Conservation (phyloP, 2,888 invertebrate genomes). For the Ichneumoninae sp. region DNA sequence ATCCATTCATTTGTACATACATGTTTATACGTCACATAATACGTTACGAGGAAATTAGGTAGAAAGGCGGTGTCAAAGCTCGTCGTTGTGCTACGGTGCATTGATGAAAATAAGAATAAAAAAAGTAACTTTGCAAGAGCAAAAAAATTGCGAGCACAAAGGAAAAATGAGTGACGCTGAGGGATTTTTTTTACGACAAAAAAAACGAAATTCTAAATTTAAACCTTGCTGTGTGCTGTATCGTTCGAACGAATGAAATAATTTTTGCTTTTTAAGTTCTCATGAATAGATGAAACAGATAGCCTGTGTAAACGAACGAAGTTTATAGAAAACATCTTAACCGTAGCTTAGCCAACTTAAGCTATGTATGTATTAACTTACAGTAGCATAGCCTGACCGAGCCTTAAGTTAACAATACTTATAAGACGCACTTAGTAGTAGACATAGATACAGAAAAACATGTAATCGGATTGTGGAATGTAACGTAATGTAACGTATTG, state of each 20-base stretch:
- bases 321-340: constrained; percentile 72
- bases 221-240: not conserved
- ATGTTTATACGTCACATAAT: constrained; percentile 36
- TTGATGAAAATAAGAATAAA: not conserved
- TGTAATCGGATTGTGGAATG: constrained; percentile 52
- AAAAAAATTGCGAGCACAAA: not conserved
- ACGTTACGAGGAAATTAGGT: constrained; percentile 34
- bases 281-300: constrained; percentile 18
- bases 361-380: constrained; percentile 78
- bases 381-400: constrained; percentile 74
- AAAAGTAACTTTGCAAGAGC: not conserved
- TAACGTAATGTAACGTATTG: constrained; percentile 66
- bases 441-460: constrained; percentile 61
- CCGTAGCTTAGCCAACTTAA: constrained; percentile 78
- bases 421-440: constrained; percentile 71
- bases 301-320: constrained; percentile 35
- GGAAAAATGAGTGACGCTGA: not conserved
- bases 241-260: not conserved
- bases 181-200: constrained; percentile 18
- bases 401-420: constrained; percentile 76
- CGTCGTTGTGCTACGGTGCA: constrained; percentile 29
- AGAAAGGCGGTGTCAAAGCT: constrained; percentile 29
- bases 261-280: constrained; percentile 32
- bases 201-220: constrained; percentile 23
- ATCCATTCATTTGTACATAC: constrained; percentile 29